A percentile compares a stretch with the other conserved stretches of the same genome.
These are phyloP conservation scores for Dryoscopus gambensis DNA, from an alignment of 2,113 vertebrate species.

Conservation along the genomic window DNA sequence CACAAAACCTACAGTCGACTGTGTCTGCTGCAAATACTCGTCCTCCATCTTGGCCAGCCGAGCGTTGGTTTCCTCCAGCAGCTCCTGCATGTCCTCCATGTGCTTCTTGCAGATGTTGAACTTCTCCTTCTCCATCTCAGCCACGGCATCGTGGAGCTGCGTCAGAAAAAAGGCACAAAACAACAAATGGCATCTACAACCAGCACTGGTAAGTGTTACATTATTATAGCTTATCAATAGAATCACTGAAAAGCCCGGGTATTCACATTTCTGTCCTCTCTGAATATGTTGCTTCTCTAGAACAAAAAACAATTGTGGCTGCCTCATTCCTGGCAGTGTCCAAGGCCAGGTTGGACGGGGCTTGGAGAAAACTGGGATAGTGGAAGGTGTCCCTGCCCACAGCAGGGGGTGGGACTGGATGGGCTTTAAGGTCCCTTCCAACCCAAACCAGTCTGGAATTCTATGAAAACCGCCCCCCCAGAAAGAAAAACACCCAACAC, in stretches of 20 bases:
- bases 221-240: accelerated
- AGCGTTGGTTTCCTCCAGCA: conserved; percentile 86
- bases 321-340: background rate
- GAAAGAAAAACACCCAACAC: background rate
- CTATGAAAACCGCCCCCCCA: background rate
- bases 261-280: background rate
- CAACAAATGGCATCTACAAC: background rate
- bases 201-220: accelerated
- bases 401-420: background rate
- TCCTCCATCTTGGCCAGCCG: conserved; percentile 86
- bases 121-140: conserved; percentile 93
- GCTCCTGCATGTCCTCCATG: conserved; percentile 85
- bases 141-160: conserved; percentile 82
- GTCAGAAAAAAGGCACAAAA: background rate
- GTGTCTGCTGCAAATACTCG: conserved; percentile 79
- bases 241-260: background rate
- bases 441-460: background rate
- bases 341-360: accelerated
- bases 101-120: conserved; percentile 86
- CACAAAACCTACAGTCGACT: conserved; percentile 76
- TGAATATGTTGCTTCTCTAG: background rate
- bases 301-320: background rate
- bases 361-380: background rate
- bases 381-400: background rate
- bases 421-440: background rate